These are phyloP conservation scores for Pomatostomus ruficeps DNA, from an alignment of 2,113 vertebrate genomes.

Conservation along the genomic window DNA sequence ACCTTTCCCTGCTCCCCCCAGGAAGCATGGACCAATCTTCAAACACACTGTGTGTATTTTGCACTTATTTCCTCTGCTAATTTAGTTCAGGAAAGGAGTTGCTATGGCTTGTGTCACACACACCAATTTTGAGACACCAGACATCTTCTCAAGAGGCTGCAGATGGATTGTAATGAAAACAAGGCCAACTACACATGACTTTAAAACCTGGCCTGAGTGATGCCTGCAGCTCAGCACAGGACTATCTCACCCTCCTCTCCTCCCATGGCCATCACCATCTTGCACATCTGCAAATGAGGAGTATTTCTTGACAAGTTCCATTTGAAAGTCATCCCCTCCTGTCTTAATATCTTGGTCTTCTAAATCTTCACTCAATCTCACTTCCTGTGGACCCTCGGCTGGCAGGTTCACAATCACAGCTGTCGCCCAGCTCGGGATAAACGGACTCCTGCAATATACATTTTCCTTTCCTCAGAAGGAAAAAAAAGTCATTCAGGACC, in stretches of 20 bases:
- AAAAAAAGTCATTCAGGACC: neutral
- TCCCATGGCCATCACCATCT: neutral
- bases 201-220: neutral
- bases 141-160: neutral
- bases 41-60: neutral
- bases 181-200: neutral
- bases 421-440: neutral
- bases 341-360: neutral
- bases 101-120: neutral
- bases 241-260: neutral
- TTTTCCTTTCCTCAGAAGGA: neutral
- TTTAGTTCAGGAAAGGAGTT: neutral
- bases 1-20: neutral
- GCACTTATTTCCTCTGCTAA: neutral
- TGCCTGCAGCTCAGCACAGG: neutral
- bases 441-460: neutral
- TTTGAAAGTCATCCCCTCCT: neutral
- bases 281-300: neutral
- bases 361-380: slow-evolving; percentile 16
- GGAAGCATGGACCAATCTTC: neutral
- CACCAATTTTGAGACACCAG: neutral
- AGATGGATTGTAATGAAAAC: neutral
- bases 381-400: neutral
- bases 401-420: neutral
- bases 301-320: neutral